Evolutionary conservation across 2,797 vertebrate genomes (phyloP), one percentile per base, ranked within the genome.

Genomic region (Mastacembelus armatus): DNA sequence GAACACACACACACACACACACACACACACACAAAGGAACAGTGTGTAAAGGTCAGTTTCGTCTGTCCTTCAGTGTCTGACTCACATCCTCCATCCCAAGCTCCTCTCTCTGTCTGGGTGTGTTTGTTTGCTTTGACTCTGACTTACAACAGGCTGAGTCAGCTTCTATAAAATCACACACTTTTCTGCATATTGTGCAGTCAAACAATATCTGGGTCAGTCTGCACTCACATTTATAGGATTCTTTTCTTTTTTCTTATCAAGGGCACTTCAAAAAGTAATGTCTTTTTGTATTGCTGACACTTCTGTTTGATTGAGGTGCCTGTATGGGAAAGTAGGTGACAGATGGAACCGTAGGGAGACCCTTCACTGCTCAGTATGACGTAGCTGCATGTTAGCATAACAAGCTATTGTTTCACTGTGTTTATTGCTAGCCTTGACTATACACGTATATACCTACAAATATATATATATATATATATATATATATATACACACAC

Each of bases 61-160:
- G 1, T 54, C 45, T 56, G 77, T 78, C 72, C 65, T 79, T 82
- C 68, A 55, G 35, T 56, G 55, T 74, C 65, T 71, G 66, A 72
- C 62, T 78, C 75, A 69, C 43, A 33, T 63, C 39, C 3, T 16
- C 39, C 29, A 30, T 42, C 27, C 33, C 33, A 39, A 48, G 35
- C 48, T 27, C 35, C 39, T 45, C 47, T 50, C 55, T 50, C 60
- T 38, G 30, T 60, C 16, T 52, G 32, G 56, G 66, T 40, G 24
- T 52, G 32, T 54, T 18, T 57, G 39, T 78, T 32, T 66, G 52
- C 61, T 43, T 63, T 65, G 66, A 77, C 75, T 62, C 65, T 67
- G 78, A 74, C 49, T 57, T 55, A 73, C 47, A 70, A 49, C 26
- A 1, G 50, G 83, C 81, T 80, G 74, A 84, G 40, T 84, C 75